Percentiles rank a stretch among this genome's conserved stretches.
Conservation (phyloP, 2,113 vertebrate species). For the Varanus komodoensis region DNA sequence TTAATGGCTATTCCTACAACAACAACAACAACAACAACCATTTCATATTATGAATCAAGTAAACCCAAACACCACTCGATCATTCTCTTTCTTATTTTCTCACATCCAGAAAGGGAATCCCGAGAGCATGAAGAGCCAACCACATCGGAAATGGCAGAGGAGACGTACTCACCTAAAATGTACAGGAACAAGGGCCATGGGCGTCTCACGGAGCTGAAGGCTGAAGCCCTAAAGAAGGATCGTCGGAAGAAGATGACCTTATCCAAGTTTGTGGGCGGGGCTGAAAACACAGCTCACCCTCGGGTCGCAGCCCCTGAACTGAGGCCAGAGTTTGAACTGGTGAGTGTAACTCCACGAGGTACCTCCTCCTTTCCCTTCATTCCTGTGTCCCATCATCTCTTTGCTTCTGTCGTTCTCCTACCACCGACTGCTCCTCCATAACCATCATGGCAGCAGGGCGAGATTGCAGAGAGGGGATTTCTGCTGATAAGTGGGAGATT, state of each 20-base stretch:
- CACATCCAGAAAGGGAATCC: conserved; percentile 87
- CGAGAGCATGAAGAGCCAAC: conserved; percentile 88
- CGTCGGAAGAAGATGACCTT: conserved; percentile 86
- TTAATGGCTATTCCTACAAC: neutral
- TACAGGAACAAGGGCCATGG: conserved; percentile 74
- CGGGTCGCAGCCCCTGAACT: conserved; percentile 79
- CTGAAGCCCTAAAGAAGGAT: conserved; percentile 89
- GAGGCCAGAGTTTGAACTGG: conserved; percentile 95
- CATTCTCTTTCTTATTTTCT: neutral
- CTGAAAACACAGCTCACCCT: conserved; percentile 88
- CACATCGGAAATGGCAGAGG: conserved; percentile 88
- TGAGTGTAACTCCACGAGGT: conserved; percentile 70
- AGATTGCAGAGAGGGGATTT: neutral
- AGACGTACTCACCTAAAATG: conserved; percentile 84
- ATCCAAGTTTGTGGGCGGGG: conserved; percentile 82
- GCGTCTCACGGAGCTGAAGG: conserved; percentile 87
- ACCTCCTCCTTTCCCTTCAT: neutral
- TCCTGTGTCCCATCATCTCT: neutral
- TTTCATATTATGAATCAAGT: neutral
- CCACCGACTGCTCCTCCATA: neutral
- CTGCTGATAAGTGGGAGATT: neutral
- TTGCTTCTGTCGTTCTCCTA: neutral
- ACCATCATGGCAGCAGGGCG: neutral
- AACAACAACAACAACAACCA: neutral
- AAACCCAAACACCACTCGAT: neutral